These are phyloP conservation scores for Drosophila paranaensis DNA, from an alignment of 2,888 invertebrate species.

Conservation along the genomic window DNA sequence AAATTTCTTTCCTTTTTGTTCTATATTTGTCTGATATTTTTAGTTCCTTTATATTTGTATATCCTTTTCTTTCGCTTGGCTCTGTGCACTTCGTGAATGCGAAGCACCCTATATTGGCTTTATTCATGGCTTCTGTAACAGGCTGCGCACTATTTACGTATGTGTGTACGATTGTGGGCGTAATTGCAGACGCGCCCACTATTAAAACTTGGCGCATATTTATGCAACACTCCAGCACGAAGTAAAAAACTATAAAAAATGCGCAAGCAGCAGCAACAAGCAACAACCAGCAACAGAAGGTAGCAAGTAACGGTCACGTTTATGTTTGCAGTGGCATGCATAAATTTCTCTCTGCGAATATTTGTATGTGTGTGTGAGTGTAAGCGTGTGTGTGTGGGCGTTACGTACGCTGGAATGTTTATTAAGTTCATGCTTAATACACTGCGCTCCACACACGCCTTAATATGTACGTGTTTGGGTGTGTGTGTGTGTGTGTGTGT, in stretches of 20 bases:
- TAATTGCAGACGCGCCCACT: constrained; percentile 61
- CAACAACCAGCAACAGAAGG: constrained; percentile 23
- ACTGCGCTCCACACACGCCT: constrained; percentile 17
- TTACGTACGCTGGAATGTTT: constrained; percentile 58
- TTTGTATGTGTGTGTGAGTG: constrained; percentile 19
- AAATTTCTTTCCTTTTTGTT: neutral
- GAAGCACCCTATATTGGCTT: constrained; percentile 34
- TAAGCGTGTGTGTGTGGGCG: constrained; percentile 31
- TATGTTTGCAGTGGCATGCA: constrained; percentile 63
- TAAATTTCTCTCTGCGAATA: constrained; percentile 48
- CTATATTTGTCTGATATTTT: neutral
- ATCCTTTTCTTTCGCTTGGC: too few species aligned
- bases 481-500: neutral
- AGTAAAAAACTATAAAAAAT: constrained; percentile 64
- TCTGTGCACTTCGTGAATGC: neutral
- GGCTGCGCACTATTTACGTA: constrained; percentile 30
- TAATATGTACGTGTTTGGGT: neutral
- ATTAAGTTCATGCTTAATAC: constrained; percentile 71
- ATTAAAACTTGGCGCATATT: constrained; percentile 66
- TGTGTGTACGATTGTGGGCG: constrained; percentile 46
- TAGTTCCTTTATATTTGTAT: neutral
- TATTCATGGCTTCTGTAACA: constrained; percentile 34
- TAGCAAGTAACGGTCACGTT: constrained; percentile 58
- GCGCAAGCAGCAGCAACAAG: constrained; percentile 49
- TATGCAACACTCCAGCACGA: constrained; percentile 60